Evolutionary conservation across 2,797 vertebrate genomes (phyloP), one percentile per base, ranked within the genome.

Genomic region (Acanthiza pusilla): DNA sequence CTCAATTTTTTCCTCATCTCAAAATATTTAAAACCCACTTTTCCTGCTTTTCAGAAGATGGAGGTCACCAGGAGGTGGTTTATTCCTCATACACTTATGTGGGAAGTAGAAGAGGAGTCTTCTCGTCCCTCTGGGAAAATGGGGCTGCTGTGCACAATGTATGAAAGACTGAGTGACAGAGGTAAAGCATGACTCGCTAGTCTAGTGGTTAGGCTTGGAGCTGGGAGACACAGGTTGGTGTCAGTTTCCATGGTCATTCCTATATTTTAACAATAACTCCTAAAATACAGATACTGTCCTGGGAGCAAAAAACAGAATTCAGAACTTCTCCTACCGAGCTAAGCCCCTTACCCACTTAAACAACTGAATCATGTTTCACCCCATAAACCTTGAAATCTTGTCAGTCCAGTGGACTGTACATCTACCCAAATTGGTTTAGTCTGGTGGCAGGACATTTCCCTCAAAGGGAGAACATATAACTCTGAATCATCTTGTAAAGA

Each of bases 351-450:
- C n/a, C 26, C n/a, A 22, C 40, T 82, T 42, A 60, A 78, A 34
- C 7, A 79, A 62, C 36, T 51, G 60, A 66, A 42, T 7, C 0
- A 0, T 53, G 26, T 70, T 78, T 87, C 1, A 1, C 30, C 10
- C 19, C 18, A 55, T 60, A 57, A 66, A 73, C 29, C 25, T 73
- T 60, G 29, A 45, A 65, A 26, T 18, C 26, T 47, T 73, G 11
- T 71, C 32, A 53, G 21, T n/a, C 23, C 34, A 48, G 25, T 51
- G 30, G 4, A 32, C 5, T 2, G 1, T 40, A 47, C 2, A 0
- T 72, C 54, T 54, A 32, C 34, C 9, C 19, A 79, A 30, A 43
- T 3, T 5, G 1, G 10, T 73, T 57, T 62, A 51, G 26, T 19
- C n/a, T 87, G 13, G 5, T 81, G n/a, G 43, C 34, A 66, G 20